Evolutionary conservation across 2,888 invertebrate genomes (phyloP).

Genomic region (Eupithecia tripunctaria): DNA sequence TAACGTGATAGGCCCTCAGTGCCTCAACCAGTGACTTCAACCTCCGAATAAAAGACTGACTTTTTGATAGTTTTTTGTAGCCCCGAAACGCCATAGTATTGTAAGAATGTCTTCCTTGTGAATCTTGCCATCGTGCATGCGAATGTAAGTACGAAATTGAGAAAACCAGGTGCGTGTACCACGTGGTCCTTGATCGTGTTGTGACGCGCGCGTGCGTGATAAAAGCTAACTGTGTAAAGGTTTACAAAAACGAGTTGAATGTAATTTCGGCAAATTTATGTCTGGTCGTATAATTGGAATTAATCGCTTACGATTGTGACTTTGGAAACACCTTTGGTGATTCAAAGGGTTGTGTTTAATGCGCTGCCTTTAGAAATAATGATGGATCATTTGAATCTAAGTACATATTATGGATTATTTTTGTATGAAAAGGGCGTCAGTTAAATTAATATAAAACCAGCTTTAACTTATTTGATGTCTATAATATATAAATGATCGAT

Average conservation of each 20-base stretch:
- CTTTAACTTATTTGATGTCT: slow-evolving; percentile 69
- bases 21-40: slow-evolving; percentile 69
- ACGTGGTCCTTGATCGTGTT: slow-evolving; percentile 53
- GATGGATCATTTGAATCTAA: slow-evolving; percentile 15
- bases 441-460: slow-evolving; percentile 57
- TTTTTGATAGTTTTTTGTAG: slow-evolving; percentile 71
- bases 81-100: slow-evolving; percentile 75
- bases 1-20: slow-evolving; percentile 88
- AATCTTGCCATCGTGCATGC: slow-evolving; percentile 51
- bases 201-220: slow-evolving; percentile 58
- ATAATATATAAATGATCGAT: slow-evolving; percentile 52
- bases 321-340: slow-evolving; percentile 64
- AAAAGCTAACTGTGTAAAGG: slow-evolving; percentile 58
- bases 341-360: slow-evolving; percentile 53
- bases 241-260: slow-evolving; percentile 52
- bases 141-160: slow-evolving; percentile 50
- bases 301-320: slow-evolving; percentile 67
- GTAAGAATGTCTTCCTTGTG: slow-evolving; percentile 58
- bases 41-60: slow-evolving; percentile 83
- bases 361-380: slow-evolving; percentile 20
- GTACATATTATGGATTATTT: slow-evolving; percentile 39
- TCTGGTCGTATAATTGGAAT: slow-evolving; percentile 60
- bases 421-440: slow-evolving; percentile 49
- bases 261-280: slow-evolving; percentile 65
- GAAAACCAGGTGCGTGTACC: slow-evolving; percentile 56